These are phyloP conservation scores for Zhengitettix transpicula DNA, from an alignment of 2,888 invertebrate genomes.

Conservation along the genomic window DNA sequence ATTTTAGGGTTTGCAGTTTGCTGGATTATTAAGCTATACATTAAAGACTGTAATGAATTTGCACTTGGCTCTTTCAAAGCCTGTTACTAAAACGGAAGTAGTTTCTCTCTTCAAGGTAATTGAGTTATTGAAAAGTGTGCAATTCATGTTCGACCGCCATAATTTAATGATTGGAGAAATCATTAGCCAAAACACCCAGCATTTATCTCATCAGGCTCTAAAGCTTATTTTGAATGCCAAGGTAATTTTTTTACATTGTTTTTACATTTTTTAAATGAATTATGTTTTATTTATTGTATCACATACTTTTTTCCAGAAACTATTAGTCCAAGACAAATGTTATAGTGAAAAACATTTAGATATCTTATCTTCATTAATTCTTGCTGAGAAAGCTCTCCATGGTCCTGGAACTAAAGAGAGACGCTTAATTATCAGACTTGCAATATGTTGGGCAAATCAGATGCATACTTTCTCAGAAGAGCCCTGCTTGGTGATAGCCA, in stretches of 20 bases:
- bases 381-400: conserved; percentile 50
- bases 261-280: not conserved
- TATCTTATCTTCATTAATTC: conserved; percentile 54
- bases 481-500: conserved; percentile 40
- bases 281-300: not conserved
- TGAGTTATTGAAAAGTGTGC: conserved; percentile 63
- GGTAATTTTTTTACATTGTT: conserved; percentile 25
- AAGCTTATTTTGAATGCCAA: conserved; percentile 47
- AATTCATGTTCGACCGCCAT: conserved; percentile 50
- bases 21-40: conserved; percentile 43
- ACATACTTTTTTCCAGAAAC: conserved; percentile 27
- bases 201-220: conserved; percentile 58
- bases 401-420: conserved; percentile 47
- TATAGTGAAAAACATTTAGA: conserved; percentile 49
- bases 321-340: conserved; percentile 40
- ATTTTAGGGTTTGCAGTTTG: conserved; percentile 44
- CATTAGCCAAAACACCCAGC: conserved; percentile 60
- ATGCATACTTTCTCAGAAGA: conserved; percentile 43
- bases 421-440: conserved; percentile 45
- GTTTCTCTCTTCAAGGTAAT: conserved; percentile 61
- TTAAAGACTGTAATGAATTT: conserved; percentile 45
- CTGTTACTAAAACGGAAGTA: conserved; percentile 61
- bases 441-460: conserved; percentile 48
- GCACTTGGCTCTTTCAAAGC: conserved; percentile 50
- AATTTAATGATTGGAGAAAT: conserved; percentile 53